Evolutionary conservation across 1,140 invertebrate genomes (phyloP).

Genomic region (Orchestia grillus): DNA sequence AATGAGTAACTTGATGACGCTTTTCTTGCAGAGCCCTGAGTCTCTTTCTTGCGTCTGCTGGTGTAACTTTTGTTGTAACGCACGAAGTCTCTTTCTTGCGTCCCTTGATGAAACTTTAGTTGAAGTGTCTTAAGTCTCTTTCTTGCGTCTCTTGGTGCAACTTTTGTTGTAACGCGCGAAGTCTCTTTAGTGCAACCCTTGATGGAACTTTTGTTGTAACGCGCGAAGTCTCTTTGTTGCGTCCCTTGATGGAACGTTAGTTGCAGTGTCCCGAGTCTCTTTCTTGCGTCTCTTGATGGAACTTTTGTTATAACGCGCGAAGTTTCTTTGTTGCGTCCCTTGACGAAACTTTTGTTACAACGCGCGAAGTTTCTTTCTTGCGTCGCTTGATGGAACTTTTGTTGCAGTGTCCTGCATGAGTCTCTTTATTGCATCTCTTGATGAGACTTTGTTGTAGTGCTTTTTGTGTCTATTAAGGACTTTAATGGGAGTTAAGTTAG

Average conservation of each 20-base stretch:
- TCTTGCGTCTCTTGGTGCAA: background rate
- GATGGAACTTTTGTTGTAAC: background rate
- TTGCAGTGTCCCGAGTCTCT: too few relatives aligned
- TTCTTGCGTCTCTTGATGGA: background rate
- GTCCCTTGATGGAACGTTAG: background rate
- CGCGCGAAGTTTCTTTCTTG: background rate
- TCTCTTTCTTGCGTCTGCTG: background rate
- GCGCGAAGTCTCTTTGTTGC: background rate
- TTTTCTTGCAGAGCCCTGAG: too few relatives aligned
- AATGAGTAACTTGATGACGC: too few relatives aligned
- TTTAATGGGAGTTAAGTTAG: background rate
- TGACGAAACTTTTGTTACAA: background rate
- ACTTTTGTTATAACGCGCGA: too few relatives aligned
- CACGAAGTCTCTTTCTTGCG: background rate
- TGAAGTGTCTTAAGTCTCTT: background rate
- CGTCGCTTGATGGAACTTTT: background rate
- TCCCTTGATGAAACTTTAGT: background rate
- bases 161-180: background rate
- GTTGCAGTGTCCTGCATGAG: background rate
- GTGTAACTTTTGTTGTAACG: background rate
- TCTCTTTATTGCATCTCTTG: background rate
- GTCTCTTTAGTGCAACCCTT: background rate
- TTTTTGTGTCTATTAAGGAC: background rate
- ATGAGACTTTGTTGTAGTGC: background rate
- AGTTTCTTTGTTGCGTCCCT: background rate